Evolutionary conservation across 2,113 vertebrate genomes (phyloP).

Genomic region (Pelobates fuscus): DNA sequence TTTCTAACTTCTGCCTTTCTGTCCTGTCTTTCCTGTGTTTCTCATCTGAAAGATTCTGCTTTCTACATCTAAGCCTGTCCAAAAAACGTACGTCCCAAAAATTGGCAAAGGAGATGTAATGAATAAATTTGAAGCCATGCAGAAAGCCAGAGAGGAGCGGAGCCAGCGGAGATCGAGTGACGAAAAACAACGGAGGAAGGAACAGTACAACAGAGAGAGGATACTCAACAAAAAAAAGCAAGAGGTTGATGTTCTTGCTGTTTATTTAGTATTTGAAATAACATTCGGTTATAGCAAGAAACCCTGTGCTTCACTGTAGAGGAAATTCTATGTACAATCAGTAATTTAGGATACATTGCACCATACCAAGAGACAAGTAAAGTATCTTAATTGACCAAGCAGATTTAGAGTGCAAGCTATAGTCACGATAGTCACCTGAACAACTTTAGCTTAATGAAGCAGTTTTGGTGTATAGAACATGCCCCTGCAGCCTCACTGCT

Average conservation of each 20-base stretch:
- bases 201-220: conserved; percentile 94
- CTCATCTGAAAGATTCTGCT: conserved; percentile 85
- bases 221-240: conserved; percentile 93
- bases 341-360: too few species aligned
- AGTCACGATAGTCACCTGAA: too few species aligned
- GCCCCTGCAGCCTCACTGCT: too few species aligned
- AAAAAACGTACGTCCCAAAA: conserved; percentile 92
- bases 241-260: conserved; percentile 80
- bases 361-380: too few species aligned
- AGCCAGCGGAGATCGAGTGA: conserved; percentile 86
- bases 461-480: too few species aligned
- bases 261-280: conserved; percentile 26
- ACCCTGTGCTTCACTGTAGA: too few species aligned
- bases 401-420: too few species aligned
- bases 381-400: too few species aligned
- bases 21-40: conserved; percentile 66
- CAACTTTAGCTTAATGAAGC: too few species aligned
- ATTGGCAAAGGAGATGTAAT: conserved; percentile 87
- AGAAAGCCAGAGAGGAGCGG: conserved; percentile 94
- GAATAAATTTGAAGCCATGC: conserved; percentile 94
- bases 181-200: conserved; percentile 94
- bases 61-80: conserved; percentile 84
- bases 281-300: too few species aligned
- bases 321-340: too few species aligned
- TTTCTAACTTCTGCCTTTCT: too few species aligned